These are phyloP conservation scores for Psilopogon haemacephalus DNA, from an alignment of 2,113 vertebrate genomes.

Conservation along the genomic window DNA sequence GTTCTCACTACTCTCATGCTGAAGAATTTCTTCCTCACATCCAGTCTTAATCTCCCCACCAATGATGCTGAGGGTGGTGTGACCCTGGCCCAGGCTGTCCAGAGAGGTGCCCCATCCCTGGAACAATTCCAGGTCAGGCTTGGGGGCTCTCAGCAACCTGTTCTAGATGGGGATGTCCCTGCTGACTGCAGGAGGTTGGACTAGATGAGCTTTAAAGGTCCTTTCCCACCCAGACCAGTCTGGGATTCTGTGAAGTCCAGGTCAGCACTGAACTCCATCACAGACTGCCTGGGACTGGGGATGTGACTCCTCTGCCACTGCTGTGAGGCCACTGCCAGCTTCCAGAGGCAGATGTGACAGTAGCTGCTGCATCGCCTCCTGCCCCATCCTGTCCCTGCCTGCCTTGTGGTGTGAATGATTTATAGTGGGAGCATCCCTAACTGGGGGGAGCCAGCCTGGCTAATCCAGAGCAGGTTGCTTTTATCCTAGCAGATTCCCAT, in stretches of 20 bases:
- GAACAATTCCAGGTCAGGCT: not conserved
- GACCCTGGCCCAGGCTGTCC: not conserved
- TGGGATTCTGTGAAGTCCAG: not conserved
- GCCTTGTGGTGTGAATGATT: not conserved
- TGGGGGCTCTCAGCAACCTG: not conserved
- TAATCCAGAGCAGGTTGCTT: slow-evolving; percentile 25
- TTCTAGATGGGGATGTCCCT: not conserved
- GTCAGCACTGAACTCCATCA: not conserved
- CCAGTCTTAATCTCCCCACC: too few relatives aligned
- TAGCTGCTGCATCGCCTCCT: not conserved
- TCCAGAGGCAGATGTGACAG: not conserved
- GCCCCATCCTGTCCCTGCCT: not conserved
- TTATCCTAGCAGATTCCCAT: slow-evolving; percentile 14
- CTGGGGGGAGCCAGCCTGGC: not conserved
- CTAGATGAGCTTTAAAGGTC: not conserved
- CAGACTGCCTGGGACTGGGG: not conserved
- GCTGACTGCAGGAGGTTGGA: not conserved
- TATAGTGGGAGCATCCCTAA: not conserved
- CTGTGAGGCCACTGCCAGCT: not conserved
- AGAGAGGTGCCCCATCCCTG: not conserved
- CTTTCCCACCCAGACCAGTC: not conserved
- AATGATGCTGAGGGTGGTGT: not conserved
- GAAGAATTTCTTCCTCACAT: too few relatives aligned
- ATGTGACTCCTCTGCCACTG: not conserved
- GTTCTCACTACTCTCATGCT: too few relatives aligned